Evolutionary conservation across 2,797 vertebrate genomes (phyloP), one percentile per base, ranked within the genome.

Genomic region (Paedocypris micromegethes): DNA sequence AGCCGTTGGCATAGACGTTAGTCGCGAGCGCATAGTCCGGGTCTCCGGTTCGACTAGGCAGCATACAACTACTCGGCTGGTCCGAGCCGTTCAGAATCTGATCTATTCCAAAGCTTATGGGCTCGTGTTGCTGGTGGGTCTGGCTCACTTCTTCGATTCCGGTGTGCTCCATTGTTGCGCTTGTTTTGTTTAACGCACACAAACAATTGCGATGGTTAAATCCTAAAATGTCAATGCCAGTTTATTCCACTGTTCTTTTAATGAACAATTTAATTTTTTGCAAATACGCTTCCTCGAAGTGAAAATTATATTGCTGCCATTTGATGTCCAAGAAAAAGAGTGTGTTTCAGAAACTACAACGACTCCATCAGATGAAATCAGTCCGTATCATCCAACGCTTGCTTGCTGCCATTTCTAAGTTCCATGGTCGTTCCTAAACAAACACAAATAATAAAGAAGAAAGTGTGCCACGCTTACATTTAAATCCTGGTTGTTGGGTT

Each of bases 91-190:
- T 93, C 55, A 98, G 88, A 78, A 98, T 98, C 86, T 94, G 94
- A 71, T 98, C 95, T 77, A 98, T 98, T 66, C 95, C 94, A 78
- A 97, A 98, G 82, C 93, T 93, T 82, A 94, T 94, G 80, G 92
- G 92, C 43, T 94, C 92, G 72, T 92, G 86, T 66, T 83, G 88
- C 81, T 88, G 87, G 82, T 91, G 91, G 48, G 90, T 90, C 77
- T 89, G 88, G 81, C 82, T 88, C 81, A 89, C 90, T 75, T 91
- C 88, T 78, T 91, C 90, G 77, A 92, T 90, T 4, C 87, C 91
- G 43, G 88, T 87, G 82, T 88, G 87, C 79, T 94, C 92, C 92
- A 93, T 93, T 46, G 70, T 82, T 47, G 53, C 53, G 9, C 42
- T 61, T 72, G 40, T 46, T 4, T 75, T 38, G 6, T 64, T 52